Conservation (phyloP, 1,140 invertebrate species). For the Megalonaias nervosa region DNA sequence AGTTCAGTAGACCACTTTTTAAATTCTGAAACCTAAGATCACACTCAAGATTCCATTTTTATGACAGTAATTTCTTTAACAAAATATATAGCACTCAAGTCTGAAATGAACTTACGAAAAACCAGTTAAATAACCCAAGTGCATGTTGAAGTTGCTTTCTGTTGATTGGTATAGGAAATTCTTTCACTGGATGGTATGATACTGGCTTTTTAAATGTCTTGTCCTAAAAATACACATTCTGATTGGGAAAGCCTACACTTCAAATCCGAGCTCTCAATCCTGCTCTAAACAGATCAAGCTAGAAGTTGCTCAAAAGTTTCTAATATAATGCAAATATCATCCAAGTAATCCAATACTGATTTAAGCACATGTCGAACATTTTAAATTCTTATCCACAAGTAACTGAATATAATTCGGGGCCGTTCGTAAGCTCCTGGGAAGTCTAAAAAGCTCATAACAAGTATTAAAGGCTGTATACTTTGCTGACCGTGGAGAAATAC, state of each 20-base stretch:
- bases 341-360: conserved; percentile 37
- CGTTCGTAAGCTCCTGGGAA: conserved; percentile 30
- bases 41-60: conserved; percentile 20
- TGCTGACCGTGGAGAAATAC: background rate
- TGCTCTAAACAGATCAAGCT: conserved; percentile 28
- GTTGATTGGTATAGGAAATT: conserved; percentile 26
- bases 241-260: conserved; percentile 34
- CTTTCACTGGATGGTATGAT: conserved; percentile 17
- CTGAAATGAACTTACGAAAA: conserved; percentile 33
- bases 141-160: conserved; percentile 26
- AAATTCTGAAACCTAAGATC: conserved; percentile 9
- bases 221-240: conserved; percentile 30
- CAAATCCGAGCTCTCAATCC: conserved; percentile 20
- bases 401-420: conserved; percentile 31
- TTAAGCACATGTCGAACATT: conserved; percentile 17
- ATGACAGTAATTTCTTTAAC: conserved; percentile 18
- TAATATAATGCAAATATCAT: conserved; percentile 33
- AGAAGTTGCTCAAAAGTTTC: conserved; percentile 31
- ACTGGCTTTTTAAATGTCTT: conserved; percentile 28
- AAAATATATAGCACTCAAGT: conserved; percentile 19
- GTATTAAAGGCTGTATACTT: conserved; percentile 37
- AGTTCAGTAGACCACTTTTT: conserved; percentile 10
- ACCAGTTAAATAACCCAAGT: conserved; percentile 37
- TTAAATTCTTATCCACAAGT: conserved; percentile 38
- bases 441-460: conserved; percentile 19